These are phyloP conservation scores for rat (Rattus norvegicus) DNA, from an alignment of 2,113 vertebrate species.

Conservation along the genomic window GRCr8 NC_086033.1:64193001-64193500, in stretches of 20 bases:
- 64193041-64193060: neutral
- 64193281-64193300: neutral
- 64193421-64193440: neutral
- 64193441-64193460: neutral
- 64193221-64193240: neutral
- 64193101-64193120: neutral
- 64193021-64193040: neutral
- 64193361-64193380: neutral
- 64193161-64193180: neutral
- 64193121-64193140: neutral
- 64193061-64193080: neutral
- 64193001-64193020: neutral
- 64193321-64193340: neutral
- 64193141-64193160: neutral
- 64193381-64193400: neutral
- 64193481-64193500: too few relatives aligned
- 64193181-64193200: neutral
- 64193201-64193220: neutral
- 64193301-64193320: neutral
- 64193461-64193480: neutral
- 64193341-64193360: neutral
- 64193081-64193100: too few relatives aligned
- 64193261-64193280: neutral
- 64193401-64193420: neutral
- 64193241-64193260: neutral